Conservation (phyloP, 2,888 invertebrate species). For the Seladonia tumulorum region DNA sequence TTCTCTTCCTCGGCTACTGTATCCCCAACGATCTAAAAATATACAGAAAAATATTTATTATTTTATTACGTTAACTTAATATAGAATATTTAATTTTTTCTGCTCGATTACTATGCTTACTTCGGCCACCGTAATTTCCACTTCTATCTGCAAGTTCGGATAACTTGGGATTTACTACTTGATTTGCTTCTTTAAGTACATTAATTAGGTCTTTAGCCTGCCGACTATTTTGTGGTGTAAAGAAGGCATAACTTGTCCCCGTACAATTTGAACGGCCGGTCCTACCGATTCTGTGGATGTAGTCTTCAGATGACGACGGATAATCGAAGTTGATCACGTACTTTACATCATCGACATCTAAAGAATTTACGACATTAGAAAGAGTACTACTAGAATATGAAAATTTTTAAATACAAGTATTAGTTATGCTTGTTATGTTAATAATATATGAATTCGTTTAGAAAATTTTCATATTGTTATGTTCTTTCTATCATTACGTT, state of each 20-base stretch:
- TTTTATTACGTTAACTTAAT: background rate
- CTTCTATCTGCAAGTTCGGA: constrained; percentile 90
- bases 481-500: constrained; percentile 10
- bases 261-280: constrained; percentile 95
- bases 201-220: constrained; percentile 95
- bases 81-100: background rate
- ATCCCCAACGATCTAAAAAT: constrained; percentile 79
- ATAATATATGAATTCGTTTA: background rate
- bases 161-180: constrained; percentile 93
- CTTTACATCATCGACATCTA: constrained; percentile 98
- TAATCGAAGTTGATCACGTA: constrained; percentile 98
- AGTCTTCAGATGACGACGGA: constrained; percentile 97
- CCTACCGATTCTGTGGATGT: constrained; percentile 97
- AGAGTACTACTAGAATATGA: background rate
- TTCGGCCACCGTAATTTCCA: constrained; percentile 86
- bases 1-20: constrained; percentile 76
- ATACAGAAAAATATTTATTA: constrained; percentile 7
- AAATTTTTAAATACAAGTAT: constrained; percentile 10
- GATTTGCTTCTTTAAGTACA: constrained; percentile 95
- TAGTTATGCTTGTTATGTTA: constrained; percentile 28
- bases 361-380: constrained; percentile 69
- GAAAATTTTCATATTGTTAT: background rate
- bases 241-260: constrained; percentile 97
- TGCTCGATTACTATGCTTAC: constrained; percentile 67
- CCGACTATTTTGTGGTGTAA: constrained; percentile 94